A percentile compares a stretch with the other conserved stretches of the same genome.
These are phyloP conservation scores for Cranoglanis bouderius DNA, from an alignment of 2,113 vertebrate species.

Conservation along the genomic window DNA sequence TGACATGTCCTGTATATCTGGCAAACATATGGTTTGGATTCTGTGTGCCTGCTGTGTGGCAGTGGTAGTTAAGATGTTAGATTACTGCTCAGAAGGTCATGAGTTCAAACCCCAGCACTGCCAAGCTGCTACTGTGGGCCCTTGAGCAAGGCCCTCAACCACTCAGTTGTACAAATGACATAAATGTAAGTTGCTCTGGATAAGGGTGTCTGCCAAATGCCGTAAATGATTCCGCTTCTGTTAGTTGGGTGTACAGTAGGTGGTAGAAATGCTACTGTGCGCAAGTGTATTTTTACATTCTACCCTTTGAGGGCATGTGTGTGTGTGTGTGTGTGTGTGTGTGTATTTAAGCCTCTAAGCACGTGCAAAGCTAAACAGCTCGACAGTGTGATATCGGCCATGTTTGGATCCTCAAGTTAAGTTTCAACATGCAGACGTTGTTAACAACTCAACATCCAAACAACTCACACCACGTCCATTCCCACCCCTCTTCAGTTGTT, in stretches of 20 bases:
- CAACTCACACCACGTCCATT: background rate
- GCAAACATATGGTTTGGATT: background rate
- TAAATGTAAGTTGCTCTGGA: too few species aligned
- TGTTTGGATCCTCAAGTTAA: background rate
- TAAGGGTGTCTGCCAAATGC: too few species aligned
- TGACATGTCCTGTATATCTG: background rate
- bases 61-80: too few species aligned
- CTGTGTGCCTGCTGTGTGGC: too few species aligned
- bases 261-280: background rate
- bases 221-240: background rate
- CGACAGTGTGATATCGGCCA: background rate
- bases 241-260: background rate
- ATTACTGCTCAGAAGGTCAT: too few species aligned
- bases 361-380: background rate
- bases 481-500: background rate
- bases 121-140: too few species aligned
- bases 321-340: background rate
- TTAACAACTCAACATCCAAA: background rate
- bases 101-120: too few species aligned
- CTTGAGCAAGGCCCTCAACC: too few species aligned
- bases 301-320: background rate
- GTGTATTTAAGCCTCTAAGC: background rate
- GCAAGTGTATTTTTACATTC: background rate
- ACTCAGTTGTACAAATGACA: too few species aligned
- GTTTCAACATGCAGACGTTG: background rate